phyloP scores from a whole-genome alignment of 2,113 vertebrate genomes.

The Periophthalmus modestus region DNA sequence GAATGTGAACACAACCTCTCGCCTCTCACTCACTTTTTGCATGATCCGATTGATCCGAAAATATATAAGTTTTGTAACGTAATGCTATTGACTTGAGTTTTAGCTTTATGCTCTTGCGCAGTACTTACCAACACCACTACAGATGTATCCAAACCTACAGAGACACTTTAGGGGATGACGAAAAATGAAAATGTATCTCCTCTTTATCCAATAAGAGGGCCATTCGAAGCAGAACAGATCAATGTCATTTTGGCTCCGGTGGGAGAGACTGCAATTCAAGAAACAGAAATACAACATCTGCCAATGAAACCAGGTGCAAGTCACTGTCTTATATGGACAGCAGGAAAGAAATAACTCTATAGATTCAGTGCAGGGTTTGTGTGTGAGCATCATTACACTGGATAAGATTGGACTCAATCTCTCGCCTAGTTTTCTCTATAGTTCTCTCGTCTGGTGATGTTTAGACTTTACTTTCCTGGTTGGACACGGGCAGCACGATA shows the following conservation, averaged over 20 bases:
- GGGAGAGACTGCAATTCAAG: not conserved
- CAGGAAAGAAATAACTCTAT: conserved; percentile 4
- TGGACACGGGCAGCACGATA: no score
- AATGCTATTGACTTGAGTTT: not conserved
- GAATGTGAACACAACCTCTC: no score
- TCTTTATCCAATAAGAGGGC: not conserved
- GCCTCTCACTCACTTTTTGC: not conserved
- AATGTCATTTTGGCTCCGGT: conserved; percentile 4
- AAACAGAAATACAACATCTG: conserved; percentile 5
- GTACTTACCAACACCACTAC: not conserved
- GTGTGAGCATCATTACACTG: no score
- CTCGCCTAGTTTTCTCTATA: no score
- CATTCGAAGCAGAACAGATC: conserved; percentile 12
- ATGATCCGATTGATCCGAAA: not conserved
- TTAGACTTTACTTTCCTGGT: no score
- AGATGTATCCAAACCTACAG: not conserved
- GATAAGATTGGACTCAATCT: no score
- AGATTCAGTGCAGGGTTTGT: no score
- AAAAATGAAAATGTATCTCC: conserved; percentile 11
- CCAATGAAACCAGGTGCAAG: conserved; percentile 5
- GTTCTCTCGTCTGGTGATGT: no score
- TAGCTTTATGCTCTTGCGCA: not conserved
- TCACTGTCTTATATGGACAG: not conserved
- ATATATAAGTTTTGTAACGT: not conserved
- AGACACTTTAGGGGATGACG: not conserved